A percentile compares a stretch with the other conserved stretches of the same genome.
These are phyloP conservation scores for Holotrichia oblita DNA, from an alignment of 1,140 invertebrate species.

Conservation along the genomic window DNA sequence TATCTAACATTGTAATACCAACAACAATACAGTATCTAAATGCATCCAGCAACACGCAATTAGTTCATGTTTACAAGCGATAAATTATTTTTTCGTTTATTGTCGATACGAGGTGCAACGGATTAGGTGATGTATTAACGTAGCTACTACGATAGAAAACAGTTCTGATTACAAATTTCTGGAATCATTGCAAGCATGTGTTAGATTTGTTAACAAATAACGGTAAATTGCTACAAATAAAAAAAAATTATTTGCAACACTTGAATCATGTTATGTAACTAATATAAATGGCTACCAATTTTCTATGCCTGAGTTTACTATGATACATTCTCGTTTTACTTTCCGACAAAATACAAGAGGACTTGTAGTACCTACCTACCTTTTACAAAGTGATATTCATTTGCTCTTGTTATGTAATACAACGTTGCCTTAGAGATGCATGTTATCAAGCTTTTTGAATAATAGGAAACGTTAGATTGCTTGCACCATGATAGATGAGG, in stretches of 20 bases:
- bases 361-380: too few relatives aligned
- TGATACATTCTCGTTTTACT: too few relatives aligned
- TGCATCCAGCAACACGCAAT: neutral
- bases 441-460: neutral
- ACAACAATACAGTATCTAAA: neutral
- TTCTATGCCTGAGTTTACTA: too few relatives aligned
- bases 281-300: too few relatives aligned
- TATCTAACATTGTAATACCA: neutral
- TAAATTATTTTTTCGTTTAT: conserved; percentile 4
- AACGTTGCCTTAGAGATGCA: neutral
- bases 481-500: neutral
- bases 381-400: neutral
- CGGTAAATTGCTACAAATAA: too few relatives aligned
- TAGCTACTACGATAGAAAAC: neutral
- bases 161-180: too few relatives aligned
- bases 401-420: neutral
- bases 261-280: too few relatives aligned
- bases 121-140: neutral
- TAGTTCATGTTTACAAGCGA: neutral
- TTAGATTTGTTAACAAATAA: too few relatives aligned
- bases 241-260: too few relatives aligned
- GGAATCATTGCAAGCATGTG: too few relatives aligned
- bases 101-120: neutral
- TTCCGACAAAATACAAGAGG: too few relatives aligned
- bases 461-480: neutral